These are phyloP conservation scores for Hemitrygon akajei DNA, from an alignment of 2,797 vertebrate genomes.

Conservation along the genomic window DNA sequence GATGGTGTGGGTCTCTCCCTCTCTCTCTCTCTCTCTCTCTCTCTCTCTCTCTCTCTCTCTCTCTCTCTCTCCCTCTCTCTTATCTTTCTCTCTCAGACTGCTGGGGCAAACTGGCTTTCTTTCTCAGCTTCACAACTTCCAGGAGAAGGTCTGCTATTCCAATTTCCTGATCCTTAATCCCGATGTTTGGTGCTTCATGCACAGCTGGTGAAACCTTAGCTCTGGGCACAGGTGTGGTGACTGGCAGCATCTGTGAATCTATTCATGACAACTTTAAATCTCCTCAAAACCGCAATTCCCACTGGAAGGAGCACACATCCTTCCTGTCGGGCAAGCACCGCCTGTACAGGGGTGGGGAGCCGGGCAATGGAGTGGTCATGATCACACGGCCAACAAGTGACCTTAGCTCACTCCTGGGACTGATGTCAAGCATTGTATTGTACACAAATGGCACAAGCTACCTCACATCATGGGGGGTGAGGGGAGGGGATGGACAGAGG, in stretches of 20 bases:
- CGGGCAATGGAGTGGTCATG: too few relatives aligned
- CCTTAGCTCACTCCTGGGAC: not conserved
- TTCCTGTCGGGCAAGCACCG: conserved; percentile 6
- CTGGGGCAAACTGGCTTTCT: not conserved
- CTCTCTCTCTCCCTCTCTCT: too few relatives aligned
- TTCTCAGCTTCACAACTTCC: not conserved
- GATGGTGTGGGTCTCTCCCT: too few relatives aligned
- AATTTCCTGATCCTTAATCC: conserved; percentile 15
- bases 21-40: too few relatives aligned
- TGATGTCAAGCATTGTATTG: not conserved
- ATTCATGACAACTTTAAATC: conserved; percentile 36
- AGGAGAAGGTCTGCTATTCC: conserved; percentile 11
- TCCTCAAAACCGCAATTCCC: conserved; percentile 6
- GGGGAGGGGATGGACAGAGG: not conserved
- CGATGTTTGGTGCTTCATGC: not conserved
- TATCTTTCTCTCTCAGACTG: too few relatives aligned
- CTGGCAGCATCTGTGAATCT: conserved; percentile 43
- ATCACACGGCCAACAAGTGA: not conserved
- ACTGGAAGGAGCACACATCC: not conserved
- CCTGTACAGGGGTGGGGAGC: not conserved
- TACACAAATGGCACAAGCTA: not conserved
- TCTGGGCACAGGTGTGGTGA: conserved; percentile 42
- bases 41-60: too few relatives aligned
- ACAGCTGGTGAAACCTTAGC: conserved; percentile 40
- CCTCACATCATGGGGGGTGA: too few relatives aligned